Percentiles rank a stretch among this genome's conserved stretches.
phyloP scores from a whole-genome alignment of 2,113 vertebrate genomes.

The Rhinopomastus cyanomelas region DNA sequence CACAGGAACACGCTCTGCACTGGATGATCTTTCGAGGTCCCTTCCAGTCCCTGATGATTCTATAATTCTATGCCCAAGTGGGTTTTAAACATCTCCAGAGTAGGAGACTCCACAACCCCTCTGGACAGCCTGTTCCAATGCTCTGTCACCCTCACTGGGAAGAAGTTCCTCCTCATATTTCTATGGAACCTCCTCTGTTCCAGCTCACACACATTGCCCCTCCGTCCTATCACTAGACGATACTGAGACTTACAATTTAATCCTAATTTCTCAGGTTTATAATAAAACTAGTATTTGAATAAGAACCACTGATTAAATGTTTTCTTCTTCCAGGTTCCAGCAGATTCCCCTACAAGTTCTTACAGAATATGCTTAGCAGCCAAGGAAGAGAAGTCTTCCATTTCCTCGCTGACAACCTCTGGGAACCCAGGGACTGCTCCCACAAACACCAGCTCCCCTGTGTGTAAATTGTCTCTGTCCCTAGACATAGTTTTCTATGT shows the following conservation, averaged over 20 bases:
- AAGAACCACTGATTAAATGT: background rate
- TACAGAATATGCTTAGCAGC: background rate
- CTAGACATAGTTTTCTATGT: background rate
- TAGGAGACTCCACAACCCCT: no score
- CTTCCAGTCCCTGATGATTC: no score
- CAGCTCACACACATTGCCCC: no score
- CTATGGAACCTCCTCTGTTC: no score
- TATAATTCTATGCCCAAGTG: no score
- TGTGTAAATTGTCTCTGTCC: background rate
- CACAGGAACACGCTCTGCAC: no score
- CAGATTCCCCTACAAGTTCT: background rate
- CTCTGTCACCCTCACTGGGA: no score
- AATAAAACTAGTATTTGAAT: background rate
- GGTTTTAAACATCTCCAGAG: no score
- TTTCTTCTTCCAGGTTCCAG: background rate
- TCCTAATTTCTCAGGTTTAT: background rate
- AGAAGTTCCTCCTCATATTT: no score
- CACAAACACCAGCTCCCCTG: background rate
- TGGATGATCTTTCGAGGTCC: no score
- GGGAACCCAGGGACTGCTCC: background rate
- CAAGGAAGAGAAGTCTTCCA: background rate
- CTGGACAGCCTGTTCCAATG: no score
- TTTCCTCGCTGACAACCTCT: background rate
- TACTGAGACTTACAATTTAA: background rate
- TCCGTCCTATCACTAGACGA: no score